Evolutionary conservation across 2,113 vertebrate genomes (phyloP).

Genomic region (Proterorhinus semilunaris): DNA sequence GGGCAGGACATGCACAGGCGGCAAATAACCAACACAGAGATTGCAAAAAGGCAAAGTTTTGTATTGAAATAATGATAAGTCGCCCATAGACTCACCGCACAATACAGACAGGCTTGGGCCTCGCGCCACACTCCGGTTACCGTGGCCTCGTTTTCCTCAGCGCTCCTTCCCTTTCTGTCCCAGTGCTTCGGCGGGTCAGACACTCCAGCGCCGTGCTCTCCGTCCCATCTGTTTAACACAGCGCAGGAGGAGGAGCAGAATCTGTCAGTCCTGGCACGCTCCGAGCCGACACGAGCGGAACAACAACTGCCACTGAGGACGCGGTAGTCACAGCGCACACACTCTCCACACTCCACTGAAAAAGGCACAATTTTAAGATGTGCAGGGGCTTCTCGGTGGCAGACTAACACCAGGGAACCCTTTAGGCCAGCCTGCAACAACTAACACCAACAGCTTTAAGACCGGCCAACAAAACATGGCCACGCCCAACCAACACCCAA

Average conservation of each 20-base stretch:
- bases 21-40: too few species aligned
- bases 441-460: too few species aligned
- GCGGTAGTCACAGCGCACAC: conserved; percentile 11
- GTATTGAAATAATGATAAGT: too few species aligned
- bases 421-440: too few species aligned
- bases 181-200: conserved; percentile 27
- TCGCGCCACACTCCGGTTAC: background rate
- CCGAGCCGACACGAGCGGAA: conserved; percentile 11
- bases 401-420: too few species aligned
- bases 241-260: conserved; percentile 24
- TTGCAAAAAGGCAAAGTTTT: too few species aligned
- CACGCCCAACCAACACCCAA: too few species aligned
- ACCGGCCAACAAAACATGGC: too few species aligned
- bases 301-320: conserved; percentile 18
- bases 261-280: conserved; percentile 25
- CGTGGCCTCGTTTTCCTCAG: conserved; percentile 24
- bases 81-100: too few species aligned
- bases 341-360: background rate
- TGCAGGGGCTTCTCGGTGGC: too few species aligned
- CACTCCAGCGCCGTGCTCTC: conserved; percentile 10
- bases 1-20: background rate
- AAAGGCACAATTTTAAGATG: background rate
- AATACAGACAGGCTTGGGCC: background rate
- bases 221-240: conserved; percentile 50
- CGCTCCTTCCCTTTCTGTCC: conserved; percentile 21